Evolutionary conservation across 2,113 vertebrate genomes (phyloP), one percentile per base, ranked within the genome.

Genomic region (Corythornis madagascariensis): DNA sequence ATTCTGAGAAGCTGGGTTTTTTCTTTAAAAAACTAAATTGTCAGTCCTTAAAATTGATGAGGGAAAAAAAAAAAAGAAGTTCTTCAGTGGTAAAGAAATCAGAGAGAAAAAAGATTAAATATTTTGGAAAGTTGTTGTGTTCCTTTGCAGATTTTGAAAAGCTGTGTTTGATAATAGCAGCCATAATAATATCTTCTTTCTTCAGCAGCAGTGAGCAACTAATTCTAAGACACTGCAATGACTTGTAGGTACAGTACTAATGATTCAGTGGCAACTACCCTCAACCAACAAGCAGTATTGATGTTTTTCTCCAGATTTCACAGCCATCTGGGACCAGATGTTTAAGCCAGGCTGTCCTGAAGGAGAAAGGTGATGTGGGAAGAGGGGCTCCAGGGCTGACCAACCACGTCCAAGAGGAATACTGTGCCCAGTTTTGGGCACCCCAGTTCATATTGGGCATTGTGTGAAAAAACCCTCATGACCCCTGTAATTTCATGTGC

Each of bases 321-420:
- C 48, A 31, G 60, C 42, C 7, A 0, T 8, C 38, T 9, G 24
- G 75, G 66, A 43, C 26, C n/a, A 7, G 5, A 6, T 35, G 38
- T n/a, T 77, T 19, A 0, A 3, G 14, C n/a, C 53, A 26, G 35
- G 4, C 28, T 28, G 28, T 35, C 28, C 43, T 8, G 17, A 19
- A n/a, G 43, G 38, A 0, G 1, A 55, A 56, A 42, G 60, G 10
- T 73, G 33, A 5, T 0, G 4, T 2, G 7, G 42, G 29, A 40
- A 29, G 43, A 13, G 16, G 10, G 5, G 4, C 4, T 28, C 60
- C 11, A 6, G 52, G 60, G 64, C 45, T 50, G 72, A 12, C 26
- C 25, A 59, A 5, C 18, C 21, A 2, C 7, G 11, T 65, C 24
- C 1, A 3, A 65, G 29, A 53, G 35, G 25, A 38, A 38, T 38